Base-by-base conservation (phyloP, 2,113 vertebrate species). In the Emydura subglobosa region DNA sequence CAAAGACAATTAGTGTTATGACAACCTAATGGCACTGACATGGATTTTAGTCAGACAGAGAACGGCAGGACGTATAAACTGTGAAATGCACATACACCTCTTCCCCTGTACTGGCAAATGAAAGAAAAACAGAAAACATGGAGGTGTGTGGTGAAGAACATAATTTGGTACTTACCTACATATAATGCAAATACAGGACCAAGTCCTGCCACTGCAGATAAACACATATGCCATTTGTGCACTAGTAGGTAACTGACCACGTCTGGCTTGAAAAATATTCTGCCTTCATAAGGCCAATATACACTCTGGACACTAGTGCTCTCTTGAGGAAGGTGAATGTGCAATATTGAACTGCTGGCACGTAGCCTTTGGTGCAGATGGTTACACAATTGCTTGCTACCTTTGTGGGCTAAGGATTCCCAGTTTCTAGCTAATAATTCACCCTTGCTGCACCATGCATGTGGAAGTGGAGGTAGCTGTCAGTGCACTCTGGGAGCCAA, bases 1-100 rank as follows among this genome's bases (percentile, higher is more conserved):
- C 81, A 85, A 72, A 93, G 79, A 87, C 81, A 79, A 79, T 86
- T 92, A 88, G 78, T 93, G 79, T 92, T 95, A 80, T 88, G 87
- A 42, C 42, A 88, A 55, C 88, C 47, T 88, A 90, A 86, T 80
- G 85, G 88, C 49, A 80, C 50, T 86, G 78, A 86, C 51, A 83
- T 55, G 78, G 61, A 11, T 61, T 93, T 86, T 78, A 85, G 82
- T 83, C 72, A 83, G 55, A 79, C 79, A 86, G 29, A 57, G 79
- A 79, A 90, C 55, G 90, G 78, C 68, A 82, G 53, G 78, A 57
- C 81, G 51, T 68, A 92, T 54, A 86, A 81, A 78, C 25, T 90
- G 74, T 81, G 83, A 83, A 90, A 50, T 79, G 47, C 39, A 47
- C n/a, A 68, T 31, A 83, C 54, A 7, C 44, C 27, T 5, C 44